A percentile compares a stretch with the other conserved stretches of the same genome.
phyloP scores from a whole-genome alignment of 2,888 invertebrate species.

The Ophion ellenae region DNA sequence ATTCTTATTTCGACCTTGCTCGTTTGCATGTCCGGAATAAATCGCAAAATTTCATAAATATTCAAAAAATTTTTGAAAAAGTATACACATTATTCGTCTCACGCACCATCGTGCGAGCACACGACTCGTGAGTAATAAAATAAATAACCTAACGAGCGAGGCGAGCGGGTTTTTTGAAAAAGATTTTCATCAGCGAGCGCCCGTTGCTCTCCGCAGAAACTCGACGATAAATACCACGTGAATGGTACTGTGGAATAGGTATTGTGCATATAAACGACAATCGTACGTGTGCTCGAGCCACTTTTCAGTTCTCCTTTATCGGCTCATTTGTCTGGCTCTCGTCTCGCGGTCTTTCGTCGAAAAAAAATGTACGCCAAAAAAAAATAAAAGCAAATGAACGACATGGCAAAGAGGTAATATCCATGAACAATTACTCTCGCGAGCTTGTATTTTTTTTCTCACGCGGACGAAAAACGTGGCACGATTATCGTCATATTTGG shows the following conservation, averaged over 20 bases:
- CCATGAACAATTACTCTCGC: too few species aligned
- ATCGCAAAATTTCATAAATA: conserved; percentile 5
- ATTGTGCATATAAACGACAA: background rate
- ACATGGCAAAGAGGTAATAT: too few species aligned
- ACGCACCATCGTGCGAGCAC: conserved; percentile 12
- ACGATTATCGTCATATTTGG: too few species aligned
- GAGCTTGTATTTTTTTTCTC: too few species aligned
- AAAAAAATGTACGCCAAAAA: too few species aligned
- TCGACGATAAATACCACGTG: background rate
- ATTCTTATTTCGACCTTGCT: too few species aligned
- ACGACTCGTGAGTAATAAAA: conserved; percentile 8
- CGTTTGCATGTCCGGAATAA: conserved; percentile 5
- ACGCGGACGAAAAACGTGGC: too few species aligned
- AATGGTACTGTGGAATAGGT: background rate
- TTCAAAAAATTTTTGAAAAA: background rate
- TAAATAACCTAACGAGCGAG: conserved; percentile 36
- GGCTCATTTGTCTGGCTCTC: background rate
- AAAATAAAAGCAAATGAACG: too few species aligned
- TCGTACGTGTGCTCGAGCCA: background rate
- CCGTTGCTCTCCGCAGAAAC: background rate
- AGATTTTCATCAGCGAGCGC: background rate
- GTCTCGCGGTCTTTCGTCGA: too few species aligned
- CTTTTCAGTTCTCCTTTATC: background rate
- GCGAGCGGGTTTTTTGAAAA: conserved; percentile 20
- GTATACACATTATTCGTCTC: conserved; percentile 16